phyloP scores from a whole-genome alignment of 1,140 invertebrate genomes.

The Platyscapa corneri region DNA sequence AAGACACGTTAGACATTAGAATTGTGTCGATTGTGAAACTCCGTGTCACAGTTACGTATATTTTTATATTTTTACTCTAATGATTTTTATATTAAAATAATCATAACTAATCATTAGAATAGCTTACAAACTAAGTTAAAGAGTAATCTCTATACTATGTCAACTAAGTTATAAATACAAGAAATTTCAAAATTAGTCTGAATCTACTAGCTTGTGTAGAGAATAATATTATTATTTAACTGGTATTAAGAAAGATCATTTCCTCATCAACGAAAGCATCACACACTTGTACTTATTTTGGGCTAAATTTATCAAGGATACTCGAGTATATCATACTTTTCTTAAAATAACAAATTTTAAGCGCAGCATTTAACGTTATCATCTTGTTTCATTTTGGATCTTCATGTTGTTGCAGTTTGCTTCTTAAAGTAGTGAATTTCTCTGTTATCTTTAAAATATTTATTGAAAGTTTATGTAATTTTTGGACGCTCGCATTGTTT shows the following conservation, averaged over 20 bases:
- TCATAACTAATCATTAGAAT: not conserved
- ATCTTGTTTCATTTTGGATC: not conserved
- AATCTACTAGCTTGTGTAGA: not conserved
- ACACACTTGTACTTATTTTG: not conserved
- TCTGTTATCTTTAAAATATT: too few species aligned
- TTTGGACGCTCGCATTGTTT: too few species aligned
- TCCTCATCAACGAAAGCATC: not conserved
- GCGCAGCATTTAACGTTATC: not conserved
- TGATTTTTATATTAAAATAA: not conserved
- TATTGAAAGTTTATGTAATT: too few species aligned
- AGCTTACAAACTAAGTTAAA: not conserved
- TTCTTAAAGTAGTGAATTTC: too few species aligned
- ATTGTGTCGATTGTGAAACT: not conserved
- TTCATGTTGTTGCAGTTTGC: not conserved
- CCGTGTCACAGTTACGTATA: not conserved
- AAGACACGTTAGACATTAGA: not conserved
- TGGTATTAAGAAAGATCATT: not conserved
- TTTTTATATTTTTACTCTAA: not conserved
- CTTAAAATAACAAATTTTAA: not conserved
- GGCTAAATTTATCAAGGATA: not conserved
- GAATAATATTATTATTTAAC: constrained; percentile 19
- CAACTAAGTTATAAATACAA: not conserved
- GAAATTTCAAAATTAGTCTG: constrained; percentile 9
- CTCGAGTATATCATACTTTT: not conserved
- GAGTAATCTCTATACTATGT: not conserved